Evolutionary conservation across 2,113 vertebrate genomes (phyloP).

Genomic region (Pterocles burchelli): DNA sequence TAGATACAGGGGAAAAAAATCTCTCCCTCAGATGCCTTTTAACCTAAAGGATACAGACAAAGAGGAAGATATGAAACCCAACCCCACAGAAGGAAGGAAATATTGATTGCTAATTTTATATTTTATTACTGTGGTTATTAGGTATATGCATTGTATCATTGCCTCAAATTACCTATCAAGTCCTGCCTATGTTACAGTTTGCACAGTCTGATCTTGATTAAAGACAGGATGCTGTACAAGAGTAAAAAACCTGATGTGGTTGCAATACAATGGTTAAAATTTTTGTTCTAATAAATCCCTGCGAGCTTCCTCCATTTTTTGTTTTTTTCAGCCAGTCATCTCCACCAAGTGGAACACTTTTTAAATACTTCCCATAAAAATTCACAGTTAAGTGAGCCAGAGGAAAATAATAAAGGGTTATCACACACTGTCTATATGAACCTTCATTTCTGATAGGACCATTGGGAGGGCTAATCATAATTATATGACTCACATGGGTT

Average conservation of each 20-base stretch:
- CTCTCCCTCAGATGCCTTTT: not conserved
- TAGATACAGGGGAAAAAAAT: not conserved
- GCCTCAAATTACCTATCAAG: not conserved
- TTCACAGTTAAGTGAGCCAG: slow-evolving; percentile 15
- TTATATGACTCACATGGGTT: not conserved
- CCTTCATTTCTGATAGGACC: not conserved
- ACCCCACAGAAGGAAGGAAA: not conserved
- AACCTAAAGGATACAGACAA: not conserved
- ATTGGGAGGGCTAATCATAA: not conserved
- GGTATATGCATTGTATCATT: not conserved
- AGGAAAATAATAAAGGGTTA: slow-evolving; percentile 51
- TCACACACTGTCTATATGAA: not conserved
- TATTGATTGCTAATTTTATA: not conserved
- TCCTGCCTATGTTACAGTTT: not conserved
- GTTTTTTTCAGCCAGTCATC: not conserved
- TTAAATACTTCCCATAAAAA: slow-evolving; percentile 45
- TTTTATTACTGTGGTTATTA: not conserved
- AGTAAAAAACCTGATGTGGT: not conserved
- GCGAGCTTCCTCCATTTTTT: not conserved
- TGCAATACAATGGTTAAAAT: not conserved
- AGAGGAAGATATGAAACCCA: not conserved
- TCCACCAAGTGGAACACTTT: slow-evolving; percentile 10
- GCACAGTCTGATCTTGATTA: not conserved
- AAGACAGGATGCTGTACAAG: not conserved
- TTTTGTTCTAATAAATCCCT: slow-evolving; percentile 21